These are phyloP conservation scores for Pachycephala philippinensis DNA, from an alignment of 2,113 vertebrate species.

Conservation along the genomic window DNA sequence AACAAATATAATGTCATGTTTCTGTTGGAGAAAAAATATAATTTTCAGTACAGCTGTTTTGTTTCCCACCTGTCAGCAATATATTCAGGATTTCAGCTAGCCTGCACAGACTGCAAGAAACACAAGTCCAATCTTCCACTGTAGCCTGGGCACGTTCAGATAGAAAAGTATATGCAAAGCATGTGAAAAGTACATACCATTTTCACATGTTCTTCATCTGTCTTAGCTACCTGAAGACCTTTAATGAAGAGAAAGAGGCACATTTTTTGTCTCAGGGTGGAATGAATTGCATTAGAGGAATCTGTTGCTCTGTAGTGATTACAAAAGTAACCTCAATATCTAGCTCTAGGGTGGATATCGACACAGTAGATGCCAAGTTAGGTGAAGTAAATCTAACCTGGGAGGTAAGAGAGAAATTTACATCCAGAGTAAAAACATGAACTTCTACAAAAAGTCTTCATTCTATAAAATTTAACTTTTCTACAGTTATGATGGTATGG, in stretches of 20 bases:
- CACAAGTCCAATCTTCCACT: neutral
- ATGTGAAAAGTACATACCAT: neutral
- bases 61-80: neutral
- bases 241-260: neutral
- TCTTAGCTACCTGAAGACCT: neutral
- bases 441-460: neutral
- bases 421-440: neutral
- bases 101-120: neutral
- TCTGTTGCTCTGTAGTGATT: fast-evolving
- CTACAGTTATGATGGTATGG: neutral
- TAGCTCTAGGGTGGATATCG: neutral
- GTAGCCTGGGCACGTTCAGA: neutral
- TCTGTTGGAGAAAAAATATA: neutral
- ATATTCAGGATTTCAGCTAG: neutral
- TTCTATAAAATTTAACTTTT: neutral
- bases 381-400: neutral
- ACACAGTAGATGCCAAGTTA: neutral
- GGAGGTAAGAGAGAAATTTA: neutral
- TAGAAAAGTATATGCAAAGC: neutral
- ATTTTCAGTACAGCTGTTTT: neutral
- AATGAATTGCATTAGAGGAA: neutral
- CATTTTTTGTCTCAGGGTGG: neutral
- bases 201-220: neutral
- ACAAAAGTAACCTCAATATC: neutral
- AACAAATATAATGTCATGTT: neutral